phyloP scores from a whole-genome alignment of 2,113 vertebrate species.

The Dicentrarchus labrax region DNA sequence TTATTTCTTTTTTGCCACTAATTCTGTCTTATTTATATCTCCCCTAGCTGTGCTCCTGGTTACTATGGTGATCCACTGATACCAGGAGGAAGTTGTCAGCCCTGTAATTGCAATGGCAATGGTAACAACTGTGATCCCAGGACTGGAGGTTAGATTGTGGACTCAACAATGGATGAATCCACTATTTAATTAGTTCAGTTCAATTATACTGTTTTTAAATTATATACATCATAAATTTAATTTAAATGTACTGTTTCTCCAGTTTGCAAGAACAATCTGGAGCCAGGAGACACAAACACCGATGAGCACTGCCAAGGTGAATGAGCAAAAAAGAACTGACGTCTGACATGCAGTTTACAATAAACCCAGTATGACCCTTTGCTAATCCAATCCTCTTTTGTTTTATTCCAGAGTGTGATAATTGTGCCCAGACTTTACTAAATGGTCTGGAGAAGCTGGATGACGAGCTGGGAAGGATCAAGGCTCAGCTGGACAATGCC shows the following conservation, averaged over 20 bases:
- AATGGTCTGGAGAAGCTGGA: constrained; percentile 87
- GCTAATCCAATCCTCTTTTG: constrained; percentile 1
- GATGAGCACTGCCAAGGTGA: constrained; percentile 89
- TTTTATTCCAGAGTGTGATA: constrained; percentile 89
- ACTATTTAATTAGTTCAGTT: neutral
- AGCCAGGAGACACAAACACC: constrained; percentile 89
- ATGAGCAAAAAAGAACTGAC: constrained; percentile 8
- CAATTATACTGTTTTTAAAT: neutral
- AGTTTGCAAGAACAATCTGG: constrained; percentile 91
- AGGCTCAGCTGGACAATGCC: constrained; percentile 85
- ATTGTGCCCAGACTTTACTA: constrained; percentile 91
- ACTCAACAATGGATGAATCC: neutral
- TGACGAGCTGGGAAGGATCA: constrained; percentile 85
- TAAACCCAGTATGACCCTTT: neutral
- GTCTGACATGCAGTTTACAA: neutral
- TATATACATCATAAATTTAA: neutral
- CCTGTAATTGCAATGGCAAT: constrained; percentile 90
- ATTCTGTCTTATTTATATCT: constrained; percentile 9
- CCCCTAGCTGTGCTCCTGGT: constrained; percentile 91
- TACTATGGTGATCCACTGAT: constrained; percentile 92
- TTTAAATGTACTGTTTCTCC: constrained; percentile 35
- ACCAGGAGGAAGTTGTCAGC: constrained; percentile 87
- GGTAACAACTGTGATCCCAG: constrained; percentile 88
- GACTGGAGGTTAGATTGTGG: constrained; percentile 89
- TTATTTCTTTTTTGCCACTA: neutral